phyloP scores from a whole-genome alignment of 2,797 vertebrate species.

The Denticeps clupeoides region DNA sequence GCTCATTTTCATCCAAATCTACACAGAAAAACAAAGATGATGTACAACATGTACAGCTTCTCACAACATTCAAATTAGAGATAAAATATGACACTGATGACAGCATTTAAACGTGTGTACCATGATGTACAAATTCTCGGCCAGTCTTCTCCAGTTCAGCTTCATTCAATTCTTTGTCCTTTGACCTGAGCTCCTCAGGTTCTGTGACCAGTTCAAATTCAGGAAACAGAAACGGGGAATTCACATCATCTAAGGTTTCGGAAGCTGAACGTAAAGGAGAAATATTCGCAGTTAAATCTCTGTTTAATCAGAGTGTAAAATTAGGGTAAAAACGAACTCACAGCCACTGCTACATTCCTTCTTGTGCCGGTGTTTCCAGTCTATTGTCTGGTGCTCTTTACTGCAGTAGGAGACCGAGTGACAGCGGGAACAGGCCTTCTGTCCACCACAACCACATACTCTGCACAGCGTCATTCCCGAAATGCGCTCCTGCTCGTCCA shows the following conservation, averaged over 20 bases:
- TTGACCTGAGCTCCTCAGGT: conserved; percentile 61
- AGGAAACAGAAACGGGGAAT: conserved; percentile 68
- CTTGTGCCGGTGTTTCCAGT: conserved; percentile 81
- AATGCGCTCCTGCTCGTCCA: conserved; percentile 38
- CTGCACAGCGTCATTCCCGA: conserved; percentile 70
- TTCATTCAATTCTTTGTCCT: conserved; percentile 24
- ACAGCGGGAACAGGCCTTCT: conserved; percentile 75
- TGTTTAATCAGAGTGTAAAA: not conserved
- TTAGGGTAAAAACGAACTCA: too few relatives aligned
- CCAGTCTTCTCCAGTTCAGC: conserved; percentile 26
- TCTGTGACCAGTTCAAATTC: conserved; percentile 88
- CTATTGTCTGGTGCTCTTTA: conserved; percentile 76
- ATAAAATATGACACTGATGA: too few relatives aligned
- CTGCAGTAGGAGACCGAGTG: conserved; percentile 75
- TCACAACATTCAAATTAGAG: too few relatives aligned
- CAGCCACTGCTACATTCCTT: conserved; percentile 46
- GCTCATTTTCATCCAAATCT: conserved; percentile 60
- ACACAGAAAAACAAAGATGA: conserved; percentile 4
- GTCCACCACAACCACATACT: conserved; percentile 76
- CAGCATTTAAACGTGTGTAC: conserved; percentile 4
- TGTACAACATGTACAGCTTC: not conserved
- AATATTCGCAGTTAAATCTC: not conserved
- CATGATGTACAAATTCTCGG: conserved; percentile 17
- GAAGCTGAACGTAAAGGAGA: conserved; percentile 5
- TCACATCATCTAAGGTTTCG: conserved; percentile 1